A percentile compares a stretch with the other conserved stretches of the same genome.
Conservation (phyloP, 2,113 vertebrate genomes). For the Epinephelus lanceolatus region DNA sequence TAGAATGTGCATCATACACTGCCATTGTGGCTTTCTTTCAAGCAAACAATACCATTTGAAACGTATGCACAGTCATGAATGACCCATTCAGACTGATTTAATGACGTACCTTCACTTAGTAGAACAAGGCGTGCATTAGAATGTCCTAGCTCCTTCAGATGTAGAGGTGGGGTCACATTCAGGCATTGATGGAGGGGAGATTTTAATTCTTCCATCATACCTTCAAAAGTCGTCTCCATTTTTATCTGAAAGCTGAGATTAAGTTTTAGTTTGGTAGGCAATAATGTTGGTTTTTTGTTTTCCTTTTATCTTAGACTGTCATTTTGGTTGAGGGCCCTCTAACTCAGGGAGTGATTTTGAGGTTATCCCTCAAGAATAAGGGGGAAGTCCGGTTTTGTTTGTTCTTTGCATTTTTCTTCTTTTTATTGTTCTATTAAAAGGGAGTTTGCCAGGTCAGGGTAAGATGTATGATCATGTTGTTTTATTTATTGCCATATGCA, state of each 20-base stretch:
- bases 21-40: neutral
- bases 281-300: neutral
- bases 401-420: no score
- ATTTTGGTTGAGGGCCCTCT: no score
- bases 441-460: no score
- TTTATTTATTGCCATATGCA: no score
- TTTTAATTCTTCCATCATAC: constrained; percentile 56
- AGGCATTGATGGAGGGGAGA: constrained; percentile 15
- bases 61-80: neutral
- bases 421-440: no score
- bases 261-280: neutral
- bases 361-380: no score
- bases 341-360: no score
- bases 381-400: no score
- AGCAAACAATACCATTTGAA: neutral
- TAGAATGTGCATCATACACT: neutral
- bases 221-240: constrained; percentile 48
- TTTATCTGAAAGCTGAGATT: constrained; percentile 63
- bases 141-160: constrained; percentile 37
- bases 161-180: constrained; percentile 65
- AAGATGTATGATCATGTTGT: no score
- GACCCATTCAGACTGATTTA: rapidly evolving
- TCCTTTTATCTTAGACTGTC: no score
- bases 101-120: constrained; percentile 57
- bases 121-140: constrained; percentile 13